Evolutionary conservation across 2,888 invertebrate genomes (phyloP), one percentile per base, ranked within the genome.

Genomic region (Drepanosiphum platanoidis): DNA sequence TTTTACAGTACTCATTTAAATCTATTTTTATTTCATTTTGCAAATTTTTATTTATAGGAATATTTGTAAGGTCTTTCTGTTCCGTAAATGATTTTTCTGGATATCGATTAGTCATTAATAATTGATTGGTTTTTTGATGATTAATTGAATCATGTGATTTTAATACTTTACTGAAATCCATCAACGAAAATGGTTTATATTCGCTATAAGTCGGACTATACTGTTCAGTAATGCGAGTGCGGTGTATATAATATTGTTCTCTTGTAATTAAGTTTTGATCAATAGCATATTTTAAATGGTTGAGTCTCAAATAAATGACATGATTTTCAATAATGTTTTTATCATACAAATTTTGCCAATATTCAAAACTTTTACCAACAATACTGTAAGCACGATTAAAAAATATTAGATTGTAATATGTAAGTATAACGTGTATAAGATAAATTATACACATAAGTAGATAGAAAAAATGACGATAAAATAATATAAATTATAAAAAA

Each of bases 271-370:
- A 52, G 3, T 52, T 75, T 36, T 58, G 46, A 68, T 84, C 58
- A 4, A 84, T 3, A 22, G 84, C 84, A 58, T 75, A 77, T 39
- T 77, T 77, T 58, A 84, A 84, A 68, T 77, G 66, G 2, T 8
- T 15, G 9, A 75, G n/a, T 77, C 61, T 42, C 68, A 68, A 22
- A 22, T 68, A 7, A 39, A 36, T 30, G 18, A 22, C 36, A 36
- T 68, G 66, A 8, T 8, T 52, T 22, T 77, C 75, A 66, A 77
- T 52, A 36, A 36, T 68, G 22, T 39, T 68, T 22, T 66, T 27
- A n/a, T 75, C 32, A n/a, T 36, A 68, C 36, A 77, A 0, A 30
- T 68, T 52, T 68, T 77, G 34, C 66, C 75, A 84, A 36, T 77
- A 68, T 32, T 75, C 75, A 77, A 52, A 77, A 3, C 36, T 84